Base-by-base conservation (phyloP, 1,140 invertebrate genomes). In the Drosophila ohnishii region DNA sequence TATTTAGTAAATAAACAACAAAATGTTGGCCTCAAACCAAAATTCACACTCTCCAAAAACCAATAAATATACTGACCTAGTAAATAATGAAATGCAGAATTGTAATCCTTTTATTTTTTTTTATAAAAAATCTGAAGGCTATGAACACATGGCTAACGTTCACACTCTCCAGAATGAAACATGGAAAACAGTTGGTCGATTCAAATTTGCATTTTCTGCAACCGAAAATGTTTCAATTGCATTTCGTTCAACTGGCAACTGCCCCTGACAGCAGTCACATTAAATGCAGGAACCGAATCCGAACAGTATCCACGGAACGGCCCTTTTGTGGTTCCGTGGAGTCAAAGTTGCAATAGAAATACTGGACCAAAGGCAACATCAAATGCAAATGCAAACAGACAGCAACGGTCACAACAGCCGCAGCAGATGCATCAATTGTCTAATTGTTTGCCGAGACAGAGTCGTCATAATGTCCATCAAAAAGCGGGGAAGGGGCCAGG, bases 391-490 rank as follows among this genome's bases (percentile, higher is more conserved):
- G 47, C 70, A 65, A 57, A 75, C 56, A 60, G 42, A 72, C 51
- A 47, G 55, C 28, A 34, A 51, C 44, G 60, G 63, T 42, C 62
- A 72, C 57, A 75, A 69, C 66, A 72, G 80, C 37, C 75, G 81
- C 60, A 87, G 75, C 79, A 87, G 83, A 86, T 86, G 83, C 83
- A 86, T 86, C 83, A 86, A 86, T 86, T 86, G 79, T 86, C 83
- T 86, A 87, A 86, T 87, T 86, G 83, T 87, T 87, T 86, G 82
- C 70, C 83, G 83, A 86, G 82, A 86, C 82, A 85, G 75, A 86
- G 83, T 66, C 78, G 71, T 86, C 82, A 82, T 82, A 86, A 87
- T 86, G 83, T 82, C 83, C 79, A 83, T 86, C 83, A 86, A 87
- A 73, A 50, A 56, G 69, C 34, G 42, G 48, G 40, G 42, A 19